Percentiles rank a stretch among this genome's conserved stretches.
These are phyloP conservation scores for Hiodon tergisus DNA, from an alignment of 2,113 vertebrate species.

Conservation along the genomic window DNA sequence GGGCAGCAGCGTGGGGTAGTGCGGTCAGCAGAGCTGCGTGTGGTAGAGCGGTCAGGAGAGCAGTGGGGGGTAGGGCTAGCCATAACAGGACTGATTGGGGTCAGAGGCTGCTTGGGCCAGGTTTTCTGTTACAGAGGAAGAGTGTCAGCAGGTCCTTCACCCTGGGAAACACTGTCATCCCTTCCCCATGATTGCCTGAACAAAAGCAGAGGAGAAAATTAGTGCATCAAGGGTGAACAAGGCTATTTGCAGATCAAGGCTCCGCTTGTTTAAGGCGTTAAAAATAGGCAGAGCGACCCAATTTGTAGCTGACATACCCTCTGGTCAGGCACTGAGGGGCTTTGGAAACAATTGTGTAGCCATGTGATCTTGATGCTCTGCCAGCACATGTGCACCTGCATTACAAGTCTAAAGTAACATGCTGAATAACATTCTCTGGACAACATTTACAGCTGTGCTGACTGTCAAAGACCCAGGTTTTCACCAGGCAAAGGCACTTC, in stretches of 20 bases:
- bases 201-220: constrained; percentile 38
- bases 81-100: constrained; percentile 11
- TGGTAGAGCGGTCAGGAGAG: background rate
- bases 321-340: constrained; percentile 16
- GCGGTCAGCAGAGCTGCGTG: background rate
- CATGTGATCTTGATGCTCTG: background rate
- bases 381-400: background rate
- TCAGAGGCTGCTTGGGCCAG: background rate
- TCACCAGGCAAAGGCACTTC: no score
- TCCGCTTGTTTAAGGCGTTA: constrained; percentile 45
- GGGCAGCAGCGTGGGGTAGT: no score
- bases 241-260: constrained; percentile 57
- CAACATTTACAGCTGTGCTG: background rate
- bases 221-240: constrained; percentile 57
- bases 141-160: background rate
- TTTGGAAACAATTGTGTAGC: background rate
- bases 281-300: constrained; percentile 58
- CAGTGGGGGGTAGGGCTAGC: constrained; percentile 7
- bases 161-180: constrained; percentile 27
- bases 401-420: background rate
- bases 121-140: constrained; percentile 4
- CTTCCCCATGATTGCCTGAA: constrained; percentile 43
- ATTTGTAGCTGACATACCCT: constrained; percentile 42
- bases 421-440: background rate
- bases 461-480: no score